Percentiles rank a stretch among this genome's conserved stretches.
phyloP scores from a whole-genome alignment of 2,113 vertebrate genomes.

The Otolemur garnettii region DNA sequence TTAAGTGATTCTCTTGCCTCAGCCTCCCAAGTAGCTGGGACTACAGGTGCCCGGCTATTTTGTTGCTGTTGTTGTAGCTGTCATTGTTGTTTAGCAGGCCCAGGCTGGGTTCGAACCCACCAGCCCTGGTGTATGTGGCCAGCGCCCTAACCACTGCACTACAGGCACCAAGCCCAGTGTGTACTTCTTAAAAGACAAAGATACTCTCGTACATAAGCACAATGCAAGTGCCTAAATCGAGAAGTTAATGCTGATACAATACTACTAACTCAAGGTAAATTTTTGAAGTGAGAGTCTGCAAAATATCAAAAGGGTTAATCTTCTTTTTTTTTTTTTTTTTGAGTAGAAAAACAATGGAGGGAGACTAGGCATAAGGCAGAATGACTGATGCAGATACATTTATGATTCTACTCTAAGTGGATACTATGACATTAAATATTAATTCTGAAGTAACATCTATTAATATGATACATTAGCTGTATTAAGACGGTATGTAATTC shows the following conservation, averaged over 20 bases:
- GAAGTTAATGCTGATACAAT: neutral
- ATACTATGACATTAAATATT: constrained; percentile 73
- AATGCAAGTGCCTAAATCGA: neutral
- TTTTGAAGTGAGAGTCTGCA: neutral
- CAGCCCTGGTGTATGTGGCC: too few species aligned
- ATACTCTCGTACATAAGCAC: neutral
- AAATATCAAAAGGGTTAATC: neutral
- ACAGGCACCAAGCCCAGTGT: too few species aligned
- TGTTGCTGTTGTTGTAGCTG: too few species aligned
- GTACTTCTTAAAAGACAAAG: neutral
- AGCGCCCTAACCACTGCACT: too few species aligned
- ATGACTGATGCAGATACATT: constrained; percentile 54
- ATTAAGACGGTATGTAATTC: constrained; percentile 70
- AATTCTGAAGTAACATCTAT: constrained; percentile 73
- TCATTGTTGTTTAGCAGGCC: too few species aligned
- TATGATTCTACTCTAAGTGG: constrained; percentile 25
- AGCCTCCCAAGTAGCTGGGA: too few species aligned
- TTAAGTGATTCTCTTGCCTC: too few species aligned
- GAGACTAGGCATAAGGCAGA: neutral
- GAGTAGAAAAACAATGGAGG: neutral
- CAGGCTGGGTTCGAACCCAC: too few species aligned
- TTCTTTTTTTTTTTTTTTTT: neutral
- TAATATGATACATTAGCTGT: constrained; percentile 75
- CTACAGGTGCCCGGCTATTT: too few species aligned
- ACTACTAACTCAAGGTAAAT: neutral